phyloP scores from a whole-genome alignment of 2,888 invertebrate species.

The Tetragonula carbonaria region DNA sequence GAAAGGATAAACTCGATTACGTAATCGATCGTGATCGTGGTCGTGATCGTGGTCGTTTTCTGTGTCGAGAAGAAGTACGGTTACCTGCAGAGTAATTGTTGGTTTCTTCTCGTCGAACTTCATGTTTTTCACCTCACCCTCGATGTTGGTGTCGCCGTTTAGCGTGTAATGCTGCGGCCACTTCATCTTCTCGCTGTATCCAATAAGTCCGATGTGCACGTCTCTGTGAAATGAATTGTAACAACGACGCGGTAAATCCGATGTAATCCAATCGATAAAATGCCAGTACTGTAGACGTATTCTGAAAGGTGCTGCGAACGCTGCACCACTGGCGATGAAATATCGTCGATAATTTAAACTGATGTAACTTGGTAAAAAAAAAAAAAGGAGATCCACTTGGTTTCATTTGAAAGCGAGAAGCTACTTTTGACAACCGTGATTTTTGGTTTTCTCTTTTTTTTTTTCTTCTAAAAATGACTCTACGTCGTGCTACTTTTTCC shows the following conservation, averaged over 20 bases:
- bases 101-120: slow-evolving; percentile 78
- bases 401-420: no score
- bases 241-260: background rate
- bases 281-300: no score
- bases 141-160: slow-evolving; percentile 85
- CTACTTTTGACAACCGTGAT: no score
- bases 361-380: no score
- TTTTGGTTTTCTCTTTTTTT: no score
- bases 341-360: no score
- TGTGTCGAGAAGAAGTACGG: background rate
- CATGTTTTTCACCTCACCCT: slow-evolving; percentile 85
- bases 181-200: slow-evolving; percentile 85
- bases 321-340: no score
- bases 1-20: background rate
- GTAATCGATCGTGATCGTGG: background rate
- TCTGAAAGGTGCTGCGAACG: no score
- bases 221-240: slow-evolving; percentile 83
- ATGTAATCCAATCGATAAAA: background rate
- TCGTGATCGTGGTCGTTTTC: background rate
- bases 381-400: no score
- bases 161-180: slow-evolving; percentile 87
- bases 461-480: no score
- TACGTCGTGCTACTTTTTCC: no score
- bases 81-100: slow-evolving; percentile 72
- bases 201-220: slow-evolving; percentile 86